Conservation (phyloP, 2,888 invertebrate species). For the Glaucopsyche alexis region DNA sequence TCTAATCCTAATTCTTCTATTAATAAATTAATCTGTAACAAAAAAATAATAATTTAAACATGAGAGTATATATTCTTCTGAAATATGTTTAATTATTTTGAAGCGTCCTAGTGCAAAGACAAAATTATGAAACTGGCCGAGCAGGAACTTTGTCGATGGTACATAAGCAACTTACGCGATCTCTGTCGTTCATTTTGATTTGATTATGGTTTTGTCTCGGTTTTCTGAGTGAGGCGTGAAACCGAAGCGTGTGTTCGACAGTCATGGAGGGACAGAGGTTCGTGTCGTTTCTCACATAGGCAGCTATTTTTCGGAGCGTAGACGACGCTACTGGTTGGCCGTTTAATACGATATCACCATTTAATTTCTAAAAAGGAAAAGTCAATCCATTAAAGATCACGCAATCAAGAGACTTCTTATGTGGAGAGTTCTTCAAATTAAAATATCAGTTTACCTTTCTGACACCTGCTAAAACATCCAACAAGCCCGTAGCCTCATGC, state of each 20-base stretch:
- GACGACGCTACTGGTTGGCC: conserved; percentile 89
- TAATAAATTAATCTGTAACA: conserved; percentile 88
- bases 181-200: conserved; percentile 86
- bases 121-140: too few species aligned
- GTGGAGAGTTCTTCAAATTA: background rate
- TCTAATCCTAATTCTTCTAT: conserved; percentile 95
- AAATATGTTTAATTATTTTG: too few species aligned
- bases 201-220: conserved; percentile 81
- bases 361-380: conserved; percentile 64
- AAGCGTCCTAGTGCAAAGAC: too few species aligned
- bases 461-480: conserved; percentile 91
- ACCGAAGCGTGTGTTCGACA: conserved; percentile 92
- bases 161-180: conserved; percentile 77
- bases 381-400: background rate
- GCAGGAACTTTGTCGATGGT: too few species aligned
- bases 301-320: conserved; percentile 85
- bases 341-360: conserved; percentile 92
- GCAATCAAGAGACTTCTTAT: background rate
- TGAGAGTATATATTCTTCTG: too few species aligned
- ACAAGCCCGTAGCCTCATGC: conserved; percentile 90
- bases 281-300: conserved; percentile 87
- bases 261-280: conserved; percentile 92
- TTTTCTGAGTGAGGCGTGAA: conserved; percentile 87
- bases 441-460: conserved; percentile 62
- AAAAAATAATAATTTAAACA: background rate